These are phyloP conservation scores for Brachionus rubens DNA, from an alignment of 1,140 invertebrate species.

Conservation along the genomic window DNA sequence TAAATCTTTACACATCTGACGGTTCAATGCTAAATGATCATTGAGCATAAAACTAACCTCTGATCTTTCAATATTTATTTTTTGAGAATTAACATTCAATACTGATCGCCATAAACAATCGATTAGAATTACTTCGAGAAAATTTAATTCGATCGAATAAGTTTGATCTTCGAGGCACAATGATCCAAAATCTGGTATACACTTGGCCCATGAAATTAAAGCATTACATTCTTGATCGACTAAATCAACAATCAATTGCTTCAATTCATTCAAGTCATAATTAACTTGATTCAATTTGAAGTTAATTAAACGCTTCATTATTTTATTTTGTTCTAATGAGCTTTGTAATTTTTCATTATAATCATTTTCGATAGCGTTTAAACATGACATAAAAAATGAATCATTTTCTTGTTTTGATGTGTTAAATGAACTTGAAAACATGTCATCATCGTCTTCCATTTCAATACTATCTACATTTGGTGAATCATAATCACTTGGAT, in stretches of 20 bases:
- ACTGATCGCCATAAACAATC: constrained; percentile 19
- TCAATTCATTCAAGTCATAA: background rate
- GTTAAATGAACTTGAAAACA: background rate
- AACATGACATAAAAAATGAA: background rate
- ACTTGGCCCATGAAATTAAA: constrained; percentile 19
- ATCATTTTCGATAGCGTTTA: constrained; percentile 9
- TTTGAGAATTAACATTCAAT: background rate
- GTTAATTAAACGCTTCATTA: constrained; percentile 17
- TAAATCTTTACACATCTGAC: constrained; percentile 5
- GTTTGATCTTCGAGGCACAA: constrained; percentile 10
- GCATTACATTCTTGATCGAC: constrained; percentile 29
- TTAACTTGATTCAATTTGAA: background rate
- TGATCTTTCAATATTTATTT: background rate
- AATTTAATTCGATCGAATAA: constrained; percentile 20
- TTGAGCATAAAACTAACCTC: background rate
- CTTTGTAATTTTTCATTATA: constrained; percentile 20
- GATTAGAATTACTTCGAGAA: background rate
- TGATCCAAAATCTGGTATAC: constrained; percentile 33
- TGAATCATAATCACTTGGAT: background rate
- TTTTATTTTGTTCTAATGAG: background rate
- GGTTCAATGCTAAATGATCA: background rate
- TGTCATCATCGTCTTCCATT: constrained; percentile 14
- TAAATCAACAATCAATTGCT: constrained; percentile 12
- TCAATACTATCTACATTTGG: background rate
- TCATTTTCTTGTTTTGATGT: background rate